phyloP scores from a whole-genome alignment of 2,888 invertebrate species.

The Drosophila multiciliata region DNA sequence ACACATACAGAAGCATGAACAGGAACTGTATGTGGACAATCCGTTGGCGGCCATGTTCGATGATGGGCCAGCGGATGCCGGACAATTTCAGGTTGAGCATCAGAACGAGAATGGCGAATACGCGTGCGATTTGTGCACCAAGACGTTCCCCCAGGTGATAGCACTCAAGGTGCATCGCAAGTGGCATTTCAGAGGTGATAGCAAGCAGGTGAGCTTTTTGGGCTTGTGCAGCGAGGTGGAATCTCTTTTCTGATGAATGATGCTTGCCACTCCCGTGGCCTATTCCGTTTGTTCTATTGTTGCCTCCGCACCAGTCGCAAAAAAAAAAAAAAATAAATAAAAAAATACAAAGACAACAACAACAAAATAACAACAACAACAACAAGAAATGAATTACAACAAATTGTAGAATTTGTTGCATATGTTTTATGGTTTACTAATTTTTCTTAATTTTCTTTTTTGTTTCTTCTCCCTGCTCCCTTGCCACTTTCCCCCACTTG shows the following conservation, averaged over 20 bases:
- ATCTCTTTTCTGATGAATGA: conserved; percentile 20
- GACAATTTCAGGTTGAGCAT: conserved; percentile 83
- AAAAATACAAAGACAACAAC: conserved; percentile 17
- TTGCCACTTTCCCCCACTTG: too few species aligned
- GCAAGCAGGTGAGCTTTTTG: conserved; percentile 85
- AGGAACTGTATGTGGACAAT: conserved; percentile 83
- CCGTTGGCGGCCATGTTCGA: conserved; percentile 85
- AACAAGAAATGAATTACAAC: neutral
- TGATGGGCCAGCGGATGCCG: conserved; percentile 84
- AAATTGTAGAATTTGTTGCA: conserved; percentile 9
- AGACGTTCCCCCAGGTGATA: conserved; percentile 84
- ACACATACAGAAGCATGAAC: conserved; percentile 84
- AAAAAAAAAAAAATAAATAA: conserved; percentile 35
- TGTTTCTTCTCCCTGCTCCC: conserved; percentile 1
- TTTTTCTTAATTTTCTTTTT: conserved; percentile 22
- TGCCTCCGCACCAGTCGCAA: conserved; percentile 84
- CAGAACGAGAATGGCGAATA: conserved; percentile 84
- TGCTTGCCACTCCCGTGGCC: conserved; percentile 7
- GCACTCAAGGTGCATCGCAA: conserved; percentile 85
- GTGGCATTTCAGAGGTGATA: conserved; percentile 86
- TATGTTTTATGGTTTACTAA: conserved; percentile 30
- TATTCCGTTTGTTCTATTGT: conserved; percentile 45
- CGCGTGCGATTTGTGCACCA: conserved; percentile 85
- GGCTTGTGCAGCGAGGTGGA: conserved; percentile 83
- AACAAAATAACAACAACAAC: neutral